A percentile compares a stretch with the other conserved stretches of the same genome.
Evolutionary conservation across 2,888 invertebrate genomes (phyloP).

Genomic region (Hermaeophaga mercurialis): DNA sequence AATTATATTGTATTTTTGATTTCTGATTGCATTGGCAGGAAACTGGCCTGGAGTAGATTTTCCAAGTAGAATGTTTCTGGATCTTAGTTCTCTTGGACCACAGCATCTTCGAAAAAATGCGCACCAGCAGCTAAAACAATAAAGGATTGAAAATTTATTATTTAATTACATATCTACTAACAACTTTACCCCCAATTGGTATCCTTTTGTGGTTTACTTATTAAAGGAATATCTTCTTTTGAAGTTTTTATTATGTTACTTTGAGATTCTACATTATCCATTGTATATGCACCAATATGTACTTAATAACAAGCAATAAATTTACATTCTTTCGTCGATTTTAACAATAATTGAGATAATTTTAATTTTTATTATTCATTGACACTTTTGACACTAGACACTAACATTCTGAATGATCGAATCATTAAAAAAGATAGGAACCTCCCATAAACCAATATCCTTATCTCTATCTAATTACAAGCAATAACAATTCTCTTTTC

Average conservation of each 20-base stretch:
- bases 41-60: conserved; percentile 80
- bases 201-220: conserved; percentile 66
- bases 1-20: conserved; percentile 96
- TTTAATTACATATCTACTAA: background rate
- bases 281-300: no score
- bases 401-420: no score
- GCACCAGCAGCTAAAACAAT: conserved; percentile 72
- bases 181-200: conserved; percentile 59
- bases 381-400: no score
- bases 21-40: conserved; percentile 94
- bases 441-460: no score
- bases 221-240: conserved; percentile 73
- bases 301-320: no score
- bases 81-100: conserved; percentile 73
- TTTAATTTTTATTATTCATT: no score
- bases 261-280: conserved; percentile 56
- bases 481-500: no score
- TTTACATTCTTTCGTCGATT: no score
- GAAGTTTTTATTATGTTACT: conserved; percentile 55
- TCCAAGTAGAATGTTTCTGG: conserved; percentile 79
- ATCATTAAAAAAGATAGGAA: no score
- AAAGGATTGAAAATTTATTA: background rate
- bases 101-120: conserved; percentile 76
- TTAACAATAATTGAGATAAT: no score
- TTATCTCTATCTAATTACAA: no score